A percentile compares a stretch with the other conserved stretches of the same genome.
Evolutionary conservation across 2,888 invertebrate species (phyloP).

Genomic region (Iphiclides podalirius): DNA sequence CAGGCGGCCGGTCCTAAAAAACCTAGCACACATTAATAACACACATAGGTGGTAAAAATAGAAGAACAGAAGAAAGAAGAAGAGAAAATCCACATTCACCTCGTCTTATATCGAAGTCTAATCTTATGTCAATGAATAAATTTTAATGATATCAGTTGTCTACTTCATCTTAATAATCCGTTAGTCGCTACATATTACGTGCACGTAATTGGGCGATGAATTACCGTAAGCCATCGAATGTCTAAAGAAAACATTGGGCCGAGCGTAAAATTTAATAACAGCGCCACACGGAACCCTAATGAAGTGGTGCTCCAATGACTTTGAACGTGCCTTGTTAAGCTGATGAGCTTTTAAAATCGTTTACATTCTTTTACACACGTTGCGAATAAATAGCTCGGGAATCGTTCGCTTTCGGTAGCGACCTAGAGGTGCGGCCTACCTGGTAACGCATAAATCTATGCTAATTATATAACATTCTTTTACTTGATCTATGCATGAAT

Average conservation of each 20-base stretch:
- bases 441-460: no score
- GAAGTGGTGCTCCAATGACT: conserved; percentile 24
- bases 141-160: no score
- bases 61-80: no score
- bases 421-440: neutral
- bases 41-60: no score
- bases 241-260: no score
- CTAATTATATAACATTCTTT: no score
- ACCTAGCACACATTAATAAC: no score
- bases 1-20: no score
- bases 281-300: conserved; percentile 23
- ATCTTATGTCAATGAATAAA: no score
- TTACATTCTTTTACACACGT: conserved; percentile 23
- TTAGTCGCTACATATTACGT: neutral
- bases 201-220: neutral
- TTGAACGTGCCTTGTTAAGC: conserved; percentile 32
- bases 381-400: conserved; percentile 20
- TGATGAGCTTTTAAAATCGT: conserved; percentile 30
- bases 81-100: no score
- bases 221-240: neutral
- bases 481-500: no score
- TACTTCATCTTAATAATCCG: neutral
- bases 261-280: neutral
- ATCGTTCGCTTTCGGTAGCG: conserved; percentile 6
- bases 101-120: no score